Evolutionary conservation across 2,888 invertebrate species (phyloP).

Genomic region (Dorcus parallelipipedus): DNA sequence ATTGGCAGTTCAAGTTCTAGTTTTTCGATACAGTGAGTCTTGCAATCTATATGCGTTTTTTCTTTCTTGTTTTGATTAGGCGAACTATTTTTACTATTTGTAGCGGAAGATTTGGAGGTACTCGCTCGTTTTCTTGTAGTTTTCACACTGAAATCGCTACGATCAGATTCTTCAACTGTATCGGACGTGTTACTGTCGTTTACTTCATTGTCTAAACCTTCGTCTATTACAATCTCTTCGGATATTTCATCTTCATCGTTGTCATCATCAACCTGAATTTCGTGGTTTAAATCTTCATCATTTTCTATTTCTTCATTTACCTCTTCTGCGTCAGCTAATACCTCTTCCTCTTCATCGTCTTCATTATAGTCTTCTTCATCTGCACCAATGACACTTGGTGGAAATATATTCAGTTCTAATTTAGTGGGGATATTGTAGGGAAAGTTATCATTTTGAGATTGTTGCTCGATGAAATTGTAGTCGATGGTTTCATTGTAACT

Average conservation of each 20-base stretch:
- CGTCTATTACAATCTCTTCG: background rate
- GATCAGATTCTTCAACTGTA: conserved; percentile 6
- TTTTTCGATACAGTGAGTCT: conserved; percentile 44
- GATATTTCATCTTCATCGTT: conserved; percentile 1
- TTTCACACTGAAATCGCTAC: background rate
- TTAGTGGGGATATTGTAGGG: background rate
- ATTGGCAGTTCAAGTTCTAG: conserved; percentile 39
- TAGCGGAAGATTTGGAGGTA: conserved; percentile 1
- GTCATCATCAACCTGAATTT: background rate
- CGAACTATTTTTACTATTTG: conserved; percentile 1
- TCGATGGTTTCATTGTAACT: conserved; percentile 38
- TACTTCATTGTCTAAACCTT: conserved; percentile 5
- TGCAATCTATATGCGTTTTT: conserved; percentile 36
- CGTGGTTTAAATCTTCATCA: conserved; percentile 1
- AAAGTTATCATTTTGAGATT: conserved; percentile 20
- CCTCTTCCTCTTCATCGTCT: conserved; percentile 14
- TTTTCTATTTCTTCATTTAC: conserved; percentile 17
- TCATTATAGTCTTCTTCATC: conserved; percentile 18
- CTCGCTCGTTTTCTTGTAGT: conserved; percentile 9
- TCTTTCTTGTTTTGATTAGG: background rate
- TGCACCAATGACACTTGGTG: conserved; percentile 11
- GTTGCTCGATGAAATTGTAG: conserved; percentile 9
- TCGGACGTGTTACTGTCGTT: conserved; percentile 1
- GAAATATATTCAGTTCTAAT: conserved; percentile 17
- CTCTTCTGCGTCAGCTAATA: conserved; percentile 21